These are phyloP conservation scores for Endotricha flammealis DNA, from an alignment of 2,888 invertebrate species.

Conservation along the genomic window DNA sequence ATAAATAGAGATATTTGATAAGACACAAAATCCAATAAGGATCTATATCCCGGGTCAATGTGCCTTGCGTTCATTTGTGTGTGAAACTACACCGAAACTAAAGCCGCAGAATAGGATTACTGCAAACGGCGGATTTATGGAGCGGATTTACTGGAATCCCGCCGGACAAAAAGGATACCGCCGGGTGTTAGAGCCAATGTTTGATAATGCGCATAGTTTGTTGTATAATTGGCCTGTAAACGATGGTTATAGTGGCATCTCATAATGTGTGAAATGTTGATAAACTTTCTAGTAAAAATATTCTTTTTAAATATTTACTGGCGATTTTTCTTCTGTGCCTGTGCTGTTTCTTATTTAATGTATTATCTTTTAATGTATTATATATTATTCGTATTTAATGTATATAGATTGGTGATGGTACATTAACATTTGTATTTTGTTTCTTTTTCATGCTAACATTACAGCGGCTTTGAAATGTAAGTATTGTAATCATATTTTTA, in stretches of 20 bases:
- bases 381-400: neutral
- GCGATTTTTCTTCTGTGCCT: too few species aligned
- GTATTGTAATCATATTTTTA: constrained; percentile 31
- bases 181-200: constrained; percentile 49
- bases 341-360: too few species aligned
- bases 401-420: constrained; percentile 5
- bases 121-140: constrained; percentile 64
- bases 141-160: constrained; percentile 58
- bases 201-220: constrained; percentile 47
- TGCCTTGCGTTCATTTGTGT: constrained; percentile 47
- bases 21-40: constrained; percentile 26
- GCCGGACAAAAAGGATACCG: constrained; percentile 49
- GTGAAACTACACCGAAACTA: constrained; percentile 53
- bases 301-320: too few species aligned
- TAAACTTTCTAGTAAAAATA: too few species aligned
- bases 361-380: too few species aligned
- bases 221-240: constrained; percentile 12
- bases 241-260: constrained; percentile 14
- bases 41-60: constrained; percentile 36
- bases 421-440: constrained; percentile 27
- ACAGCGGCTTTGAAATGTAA: constrained; percentile 73
- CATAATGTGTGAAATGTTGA: too few species aligned
- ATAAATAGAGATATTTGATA: constrained; percentile 7
- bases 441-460: constrained; percentile 54
- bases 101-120: constrained; percentile 58